Evolutionary conservation across 1,140 invertebrate genomes (phyloP).

Genomic region (Bombus picipes): DNA sequence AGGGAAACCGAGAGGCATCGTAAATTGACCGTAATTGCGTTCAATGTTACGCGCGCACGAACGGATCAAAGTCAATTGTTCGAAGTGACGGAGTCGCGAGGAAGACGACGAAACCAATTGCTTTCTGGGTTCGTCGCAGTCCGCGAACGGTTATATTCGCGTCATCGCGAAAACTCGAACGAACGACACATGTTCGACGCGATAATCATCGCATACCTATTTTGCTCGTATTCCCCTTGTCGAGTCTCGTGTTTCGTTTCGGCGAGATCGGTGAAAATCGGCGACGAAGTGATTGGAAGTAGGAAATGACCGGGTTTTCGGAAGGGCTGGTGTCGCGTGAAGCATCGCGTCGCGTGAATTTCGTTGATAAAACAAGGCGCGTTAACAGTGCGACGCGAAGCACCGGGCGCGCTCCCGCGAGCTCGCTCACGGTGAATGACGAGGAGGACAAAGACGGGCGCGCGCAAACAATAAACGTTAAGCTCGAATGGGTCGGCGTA

Average conservation of each 20-base stretch:
- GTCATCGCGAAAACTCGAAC: not conserved
- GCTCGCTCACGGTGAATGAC: conserved; percentile 28
- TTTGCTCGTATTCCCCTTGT: not conserved
- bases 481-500: conserved; percentile 56
- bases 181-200: too few species aligned
- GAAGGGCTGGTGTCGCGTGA: not conserved
- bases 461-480: conserved; percentile 60
- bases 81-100: conserved; percentile 66
- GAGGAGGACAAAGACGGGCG: conserved; percentile 53
- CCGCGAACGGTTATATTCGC: conserved; percentile 15
- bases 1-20: conserved; percentile 62
- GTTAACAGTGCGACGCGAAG: conserved; percentile 25
- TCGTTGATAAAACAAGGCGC: conserved; percentile 50
- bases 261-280: too few species aligned
- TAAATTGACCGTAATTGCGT: conserved; percentile 81
- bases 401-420: not conserved
- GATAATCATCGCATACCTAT: too few species aligned
- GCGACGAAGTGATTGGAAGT: not conserved
- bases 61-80: conserved; percentile 80
- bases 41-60: conserved; percentile 80
- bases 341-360: conserved; percentile 11
- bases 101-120: conserved; percentile 71
- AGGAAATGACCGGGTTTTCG: not conserved
- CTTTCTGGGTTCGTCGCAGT: conserved; percentile 50
- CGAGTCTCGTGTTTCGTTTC: not conserved